Base-by-base conservation (phyloP, 2,113 vertebrate species). In the Coryphaenoides rupestris region DNA sequence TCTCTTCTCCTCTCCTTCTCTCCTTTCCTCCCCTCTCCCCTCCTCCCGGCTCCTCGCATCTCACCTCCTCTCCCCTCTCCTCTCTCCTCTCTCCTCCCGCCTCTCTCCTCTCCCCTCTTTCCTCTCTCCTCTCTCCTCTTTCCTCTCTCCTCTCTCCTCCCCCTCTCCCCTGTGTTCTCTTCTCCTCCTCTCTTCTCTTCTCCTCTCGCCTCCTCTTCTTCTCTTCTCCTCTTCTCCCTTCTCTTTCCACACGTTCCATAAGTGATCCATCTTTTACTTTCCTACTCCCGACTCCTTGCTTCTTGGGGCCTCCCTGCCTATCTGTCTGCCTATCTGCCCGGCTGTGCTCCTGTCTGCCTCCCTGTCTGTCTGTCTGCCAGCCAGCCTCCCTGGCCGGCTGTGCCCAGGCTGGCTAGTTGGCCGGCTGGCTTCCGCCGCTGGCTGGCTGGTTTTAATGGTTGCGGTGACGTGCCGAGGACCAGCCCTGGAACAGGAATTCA, bases 401-500 rank as follows among this genome's bases (percentile, higher is more conserved):
- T 10, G 47, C 47, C 47, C 47, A 50, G 47, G 9, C 9, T 16
- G 15, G 47, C 47, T 5, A 5, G 17, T 13, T 50, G 15, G 47
- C 15, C 47, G 47, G 15, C n/a, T 50, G 47, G 47, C 47, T 16
- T 16, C 47, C 47, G 16, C 47, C 10, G 21, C 21, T 23, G 54
- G 54, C 21, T 68, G 78, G 75, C 72, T 55, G 15, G 24, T 22
- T 65, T 58, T 70, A 17, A 16, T 63, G 78, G 73, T 65, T 84
- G 83, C 40, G 83, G 85, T 85, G 62, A 72, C 50, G 66, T 81
- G 75, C 66, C 71, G 67, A 66, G 73, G 72, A 79, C 81, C 79
- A 70, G 69, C 79, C 80, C 81, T 85, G 84, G 81, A 87, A 80
- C 78, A 83, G 81, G 82, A 55, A 23, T 80, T 86, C 86, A 88